Base-by-base conservation (phyloP, 2,888 invertebrate genomes). In the Dryomyza anilis region DNA sequence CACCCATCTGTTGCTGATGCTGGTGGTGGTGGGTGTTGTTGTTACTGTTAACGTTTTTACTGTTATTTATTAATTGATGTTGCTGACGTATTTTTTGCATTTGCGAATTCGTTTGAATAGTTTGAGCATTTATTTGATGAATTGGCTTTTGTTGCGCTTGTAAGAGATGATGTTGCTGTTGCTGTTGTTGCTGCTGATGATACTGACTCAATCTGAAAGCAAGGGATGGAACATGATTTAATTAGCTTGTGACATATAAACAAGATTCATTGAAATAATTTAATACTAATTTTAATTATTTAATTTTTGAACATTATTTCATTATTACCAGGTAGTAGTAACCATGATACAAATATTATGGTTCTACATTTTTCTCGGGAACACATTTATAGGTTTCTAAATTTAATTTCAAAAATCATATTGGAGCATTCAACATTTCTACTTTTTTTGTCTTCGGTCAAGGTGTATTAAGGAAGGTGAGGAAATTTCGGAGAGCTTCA, bases 41-140 rank as follows among this genome's bases (percentile, higher is more conserved):
- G 63, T 25, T 53, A 58, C 50, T 61, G 65, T 57, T 56, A 33
- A 33, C 33, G 45, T 52, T 62, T 16, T 48, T 66, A 30, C 57
- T 61, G 30, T 56, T 67, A 58, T 67, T 67, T 57, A 67, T 46
- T 19, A 60, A 59, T n/a, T 67, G 67, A 65, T 67, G 65, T 16
- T 67, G 67, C 16, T 67, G 67, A 7, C 65, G 67, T 2, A 67
- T 56, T 27, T 67, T 67, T 61, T 67, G 67, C 57, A 65, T 60
- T 59, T 67, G 64, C 39, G 67, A 48, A 6, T 52, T 58, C 14
- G 52, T 48, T 27, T 62, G 63, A 48, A 65, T 58, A 55, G 59
- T 43, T 43, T 46, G 50, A 14, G 57, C 25, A 33, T 59, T 46
- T 21, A 45, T 36, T 16, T 52, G 25, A n/a, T 55, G 55, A 19